These are phyloP conservation scores for Augochlorella aurata DNA, from an alignment of 2,888 invertebrate species.

Conservation along the genomic window DNA sequence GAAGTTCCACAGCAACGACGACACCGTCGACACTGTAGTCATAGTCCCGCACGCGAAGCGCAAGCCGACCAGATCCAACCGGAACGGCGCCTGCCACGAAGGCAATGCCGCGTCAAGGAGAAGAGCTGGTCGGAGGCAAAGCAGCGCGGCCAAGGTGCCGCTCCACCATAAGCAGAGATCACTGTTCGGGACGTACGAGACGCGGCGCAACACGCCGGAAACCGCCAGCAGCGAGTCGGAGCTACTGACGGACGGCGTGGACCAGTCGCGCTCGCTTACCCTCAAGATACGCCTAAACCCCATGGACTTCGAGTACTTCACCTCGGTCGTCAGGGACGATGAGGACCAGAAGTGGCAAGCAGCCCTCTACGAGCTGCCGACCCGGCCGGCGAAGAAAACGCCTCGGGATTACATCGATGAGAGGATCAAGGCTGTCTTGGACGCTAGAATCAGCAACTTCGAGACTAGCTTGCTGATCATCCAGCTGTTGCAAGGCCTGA, in stretches of 20 bases:
- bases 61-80: constrained; percentile 36
- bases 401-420: constrained; percentile 84
- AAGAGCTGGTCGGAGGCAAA: constrained; percentile 45
- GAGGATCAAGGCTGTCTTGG: constrained; percentile 83
- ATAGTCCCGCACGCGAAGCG: constrained; percentile 74
- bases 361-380: constrained; percentile 79
- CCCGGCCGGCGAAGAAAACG: constrained; percentile 81
- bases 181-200: constrained; percentile 32
- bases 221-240: constrained; percentile 79
- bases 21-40: constrained; percentile 76
- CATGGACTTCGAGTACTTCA: constrained; percentile 86
- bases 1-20: constrained; percentile 74
- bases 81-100: constrained; percentile 46
- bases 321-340: constrained; percentile 82
- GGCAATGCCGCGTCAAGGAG: constrained; percentile 53
- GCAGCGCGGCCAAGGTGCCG: constrained; percentile 40
- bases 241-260: constrained; percentile 79
- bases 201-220: constrained; percentile 51
- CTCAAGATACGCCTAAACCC: constrained; percentile 84
- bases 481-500: constrained; percentile 84
- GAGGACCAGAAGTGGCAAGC: constrained; percentile 82
- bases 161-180: constrained; percentile 49
- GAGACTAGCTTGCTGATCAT: constrained; percentile 85
- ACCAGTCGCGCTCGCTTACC: constrained; percentile 83
- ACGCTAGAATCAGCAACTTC: constrained; percentile 83